Percentiles rank a stretch among this genome's conserved stretches.
Conservation (phyloP, 2,888 invertebrate species). For the Heliconius erato region DNA sequence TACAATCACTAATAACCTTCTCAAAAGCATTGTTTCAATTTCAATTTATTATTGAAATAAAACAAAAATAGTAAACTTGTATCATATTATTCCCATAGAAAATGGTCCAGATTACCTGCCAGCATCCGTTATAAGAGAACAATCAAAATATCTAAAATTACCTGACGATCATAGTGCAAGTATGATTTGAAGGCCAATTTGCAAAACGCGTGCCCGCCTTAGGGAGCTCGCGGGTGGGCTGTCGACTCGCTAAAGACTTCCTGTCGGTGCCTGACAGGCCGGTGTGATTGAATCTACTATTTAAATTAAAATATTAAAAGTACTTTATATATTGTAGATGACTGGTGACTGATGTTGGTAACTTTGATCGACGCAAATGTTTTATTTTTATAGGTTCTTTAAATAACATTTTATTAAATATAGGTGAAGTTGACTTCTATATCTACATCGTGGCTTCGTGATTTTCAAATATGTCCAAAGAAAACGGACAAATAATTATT, state of each 20-base stretch:
- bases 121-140: slow-evolving; percentile 53
- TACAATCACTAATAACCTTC: too few relatives aligned
- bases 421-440: neutral
- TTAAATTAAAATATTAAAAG: slow-evolving; percentile 1
- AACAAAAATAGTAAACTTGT: neutral
- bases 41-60: neutral
- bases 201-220: slow-evolving; percentile 76
- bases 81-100: slow-evolving; percentile 1
- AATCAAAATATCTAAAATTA: slow-evolving; percentile 54
- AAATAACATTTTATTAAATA: neutral
- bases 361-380: neutral
- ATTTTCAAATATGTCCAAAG: too few relatives aligned
- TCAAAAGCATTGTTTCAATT: too few relatives aligned
- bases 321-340: slow-evolving; percentile 16
- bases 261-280: slow-evolving; percentile 67
- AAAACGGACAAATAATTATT: too few relatives aligned
- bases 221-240: slow-evolving; percentile 78
- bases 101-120: slow-evolving; percentile 39
- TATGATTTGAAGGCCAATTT: slow-evolving; percentile 67
- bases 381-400: neutral
- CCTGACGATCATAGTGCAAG: slow-evolving; percentile 64
- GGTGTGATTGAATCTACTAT: slow-evolving; percentile 54
- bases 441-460: too few relatives aligned
- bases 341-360: neutral
- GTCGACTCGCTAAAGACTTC: slow-evolving; percentile 68